Evolutionary conservation across 2,888 invertebrate genomes (phyloP).

Genomic region (Lathronympha strigana): DNA sequence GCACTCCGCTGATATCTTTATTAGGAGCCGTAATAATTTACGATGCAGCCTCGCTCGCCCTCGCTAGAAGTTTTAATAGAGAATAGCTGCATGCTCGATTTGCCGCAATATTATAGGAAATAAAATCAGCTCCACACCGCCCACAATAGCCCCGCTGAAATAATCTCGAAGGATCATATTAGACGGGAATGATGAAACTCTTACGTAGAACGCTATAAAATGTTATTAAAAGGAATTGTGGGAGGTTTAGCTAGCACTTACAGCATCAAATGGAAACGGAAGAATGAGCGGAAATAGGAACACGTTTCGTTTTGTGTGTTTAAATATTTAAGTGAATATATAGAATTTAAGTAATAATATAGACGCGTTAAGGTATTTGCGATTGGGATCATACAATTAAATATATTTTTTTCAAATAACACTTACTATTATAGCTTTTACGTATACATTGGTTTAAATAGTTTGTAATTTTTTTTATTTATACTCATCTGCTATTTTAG

Average conservation of each 20-base stretch:
- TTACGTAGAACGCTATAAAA: slow-evolving; percentile 50
- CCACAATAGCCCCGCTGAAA: slow-evolving; percentile 53
- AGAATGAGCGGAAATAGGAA: neutral
- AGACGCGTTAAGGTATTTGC: neutral
- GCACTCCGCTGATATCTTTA: slow-evolving; percentile 17
- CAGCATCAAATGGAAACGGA: neutral
- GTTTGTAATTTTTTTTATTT: too few species aligned
- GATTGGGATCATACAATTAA: too few species aligned
- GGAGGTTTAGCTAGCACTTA: slow-evolving; percentile 31
- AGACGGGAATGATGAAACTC: slow-evolving; percentile 58
- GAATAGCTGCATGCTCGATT: slow-evolving; percentile 49
- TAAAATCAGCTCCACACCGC: slow-evolving; percentile 53
- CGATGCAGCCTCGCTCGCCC: slow-evolving; percentile 20
- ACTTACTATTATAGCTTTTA: too few species aligned
- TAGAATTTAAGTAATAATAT: too few species aligned
- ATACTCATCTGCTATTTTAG: too few species aligned
- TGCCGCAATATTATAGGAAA: slow-evolving; percentile 53
- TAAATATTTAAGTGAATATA: too few species aligned
- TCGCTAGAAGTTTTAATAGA: slow-evolving; percentile 42
- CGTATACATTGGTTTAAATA: too few species aligned
- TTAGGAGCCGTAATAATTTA: slow-evolving; percentile 18
- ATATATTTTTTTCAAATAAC: too few species aligned
- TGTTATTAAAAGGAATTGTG: slow-evolving; percentile 43
- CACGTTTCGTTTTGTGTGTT: neutral
- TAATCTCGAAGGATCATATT: slow-evolving; percentile 58